Percentiles rank a stretch among this genome's conserved stretches.
phyloP scores from a whole-genome alignment of 37 sponge, comb jelly and placozoan genomes.

The Petrosia ficiformis region DNA sequence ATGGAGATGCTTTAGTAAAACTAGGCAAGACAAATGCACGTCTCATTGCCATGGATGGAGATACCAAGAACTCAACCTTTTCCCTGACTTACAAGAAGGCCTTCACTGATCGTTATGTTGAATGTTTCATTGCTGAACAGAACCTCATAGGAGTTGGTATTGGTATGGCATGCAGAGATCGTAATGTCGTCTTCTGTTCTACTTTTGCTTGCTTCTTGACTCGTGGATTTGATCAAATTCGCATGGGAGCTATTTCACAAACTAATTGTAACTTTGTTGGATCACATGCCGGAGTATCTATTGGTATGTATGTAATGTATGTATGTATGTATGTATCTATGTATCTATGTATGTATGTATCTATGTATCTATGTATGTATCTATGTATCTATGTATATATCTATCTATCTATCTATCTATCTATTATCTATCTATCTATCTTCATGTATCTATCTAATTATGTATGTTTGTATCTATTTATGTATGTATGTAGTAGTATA shows the following conservation, averaged over 20 bases:
- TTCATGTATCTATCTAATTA: too few relatives aligned
- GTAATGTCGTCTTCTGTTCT: constrained; percentile 86
- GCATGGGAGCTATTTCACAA: constrained; percentile 99
- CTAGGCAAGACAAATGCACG: constrained; percentile 72
- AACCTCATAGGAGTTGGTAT: constrained; percentile 94
- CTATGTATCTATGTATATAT: too few relatives aligned
- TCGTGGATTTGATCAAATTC: constrained; percentile 97
- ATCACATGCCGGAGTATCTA: constrained; percentile 89
- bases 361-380: too few relatives aligned
- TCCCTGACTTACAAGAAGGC: constrained; percentile 94
- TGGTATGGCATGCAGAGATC: constrained; percentile 82
- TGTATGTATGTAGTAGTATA: too few relatives aligned
- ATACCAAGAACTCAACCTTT: constrained; percentile 99
- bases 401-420: too few relatives aligned
- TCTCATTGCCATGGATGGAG: constrained; percentile 88
- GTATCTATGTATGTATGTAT: background rate
- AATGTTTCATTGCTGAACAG: constrained; percentile 99
- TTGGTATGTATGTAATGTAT: constrained; percentile 45
- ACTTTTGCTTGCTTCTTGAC: constrained; percentile 98
- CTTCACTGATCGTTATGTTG: constrained; percentile 89
- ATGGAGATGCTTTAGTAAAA: constrained; percentile 90
- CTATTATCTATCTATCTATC: too few relatives aligned
- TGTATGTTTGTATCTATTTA: too few relatives aligned
- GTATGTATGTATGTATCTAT: background rate
- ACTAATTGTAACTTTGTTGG: constrained; percentile 94